Base-by-base conservation (phyloP, 2,888 invertebrate species). In the Meteorus cinctellus region DNA sequence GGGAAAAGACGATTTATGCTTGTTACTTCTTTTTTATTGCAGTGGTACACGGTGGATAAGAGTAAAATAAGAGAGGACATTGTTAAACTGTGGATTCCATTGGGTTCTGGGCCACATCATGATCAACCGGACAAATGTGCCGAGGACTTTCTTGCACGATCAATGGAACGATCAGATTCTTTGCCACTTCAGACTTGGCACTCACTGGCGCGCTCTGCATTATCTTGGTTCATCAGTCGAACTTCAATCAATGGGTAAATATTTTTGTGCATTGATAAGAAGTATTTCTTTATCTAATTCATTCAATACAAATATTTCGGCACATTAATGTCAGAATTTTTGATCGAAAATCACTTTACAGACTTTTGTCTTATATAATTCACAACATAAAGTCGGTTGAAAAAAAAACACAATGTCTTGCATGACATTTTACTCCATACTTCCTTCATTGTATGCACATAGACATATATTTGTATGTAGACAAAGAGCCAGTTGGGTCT, bases 171-270 rank as follows among this genome's bases (percentile, higher is more conserved):
- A 88, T 95, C 96, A 3, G 95, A 96, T 83, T 95, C 95, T 92
- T 90, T 98, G 75, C 94, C 97, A 90, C 94, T 96, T 34, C 97
- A 99, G 90, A 91, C 98, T 79, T 97, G 96, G 94, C 96, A 98
- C 90, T 93, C 96, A 51, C 84, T 98, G 51, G 96, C 96, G 19
- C 95, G 95, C 84, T 93, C 95, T n/a, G 90, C 98, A 59, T 92
- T 98, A 27, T 94, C 95, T 80, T 94, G 95, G 90, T 97, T 98
- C 91, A 95, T 98, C 94, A 96, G 97, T 41, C 95, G 96, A 88
- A 99, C 98, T 2, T 97, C 97, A 83, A 96, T 98, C 81, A 99
- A 98, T 91, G 98, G 98, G 94, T 96, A 90, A 93, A 94, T 92
- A 36, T 67, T 75, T 59, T 72, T 77, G 34, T 4, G 8, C 12